Conservation (phyloP, 2,888 invertebrate species). For the Scaptomyza tumidula region DNA sequence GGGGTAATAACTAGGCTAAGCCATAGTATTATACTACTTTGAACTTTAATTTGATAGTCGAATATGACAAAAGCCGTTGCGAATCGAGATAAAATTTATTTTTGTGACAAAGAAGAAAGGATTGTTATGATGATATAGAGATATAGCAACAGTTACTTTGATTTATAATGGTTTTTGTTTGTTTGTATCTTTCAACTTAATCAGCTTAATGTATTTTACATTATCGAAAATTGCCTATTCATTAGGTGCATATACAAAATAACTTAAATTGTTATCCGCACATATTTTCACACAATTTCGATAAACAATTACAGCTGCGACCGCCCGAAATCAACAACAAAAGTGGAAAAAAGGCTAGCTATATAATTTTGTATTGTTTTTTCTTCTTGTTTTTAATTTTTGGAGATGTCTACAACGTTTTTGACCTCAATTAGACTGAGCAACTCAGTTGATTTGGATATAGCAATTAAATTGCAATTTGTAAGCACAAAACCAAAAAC, state of each 20-base stretch:
- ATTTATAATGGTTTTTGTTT: neutral
- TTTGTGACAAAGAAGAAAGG: neutral
- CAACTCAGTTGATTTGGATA: conserved; percentile 34
- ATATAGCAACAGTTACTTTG: too few species aligned
- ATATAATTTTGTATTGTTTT: conserved; percentile 9
- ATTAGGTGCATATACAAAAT: conserved; percentile 23
- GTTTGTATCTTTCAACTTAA: neutral
- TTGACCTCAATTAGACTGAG: conserved; percentile 73
- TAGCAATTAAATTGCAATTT: conserved; percentile 75
- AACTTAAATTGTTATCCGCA: conserved; percentile 37
- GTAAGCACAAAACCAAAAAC: conserved; percentile 55
- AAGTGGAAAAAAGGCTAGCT: conserved; percentile 20
- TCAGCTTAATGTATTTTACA: conserved; percentile 15
- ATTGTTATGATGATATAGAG: too few species aligned
- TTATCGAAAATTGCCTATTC: conserved; percentile 18
- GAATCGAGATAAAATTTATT: neutral
- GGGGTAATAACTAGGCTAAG: neutral
- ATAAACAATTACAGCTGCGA: conserved; percentile 25
- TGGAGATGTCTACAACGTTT: conserved; percentile 60
- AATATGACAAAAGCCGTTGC: neutral
- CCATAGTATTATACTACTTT: neutral
- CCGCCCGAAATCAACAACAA: conserved; percentile 23
- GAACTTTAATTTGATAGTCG: neutral
- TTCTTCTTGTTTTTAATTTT: conserved; percentile 30
- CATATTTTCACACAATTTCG: conserved; percentile 38